Base-by-base conservation (phyloP, 2,888 invertebrate species). In the Hoplodrina blanda region DNA sequence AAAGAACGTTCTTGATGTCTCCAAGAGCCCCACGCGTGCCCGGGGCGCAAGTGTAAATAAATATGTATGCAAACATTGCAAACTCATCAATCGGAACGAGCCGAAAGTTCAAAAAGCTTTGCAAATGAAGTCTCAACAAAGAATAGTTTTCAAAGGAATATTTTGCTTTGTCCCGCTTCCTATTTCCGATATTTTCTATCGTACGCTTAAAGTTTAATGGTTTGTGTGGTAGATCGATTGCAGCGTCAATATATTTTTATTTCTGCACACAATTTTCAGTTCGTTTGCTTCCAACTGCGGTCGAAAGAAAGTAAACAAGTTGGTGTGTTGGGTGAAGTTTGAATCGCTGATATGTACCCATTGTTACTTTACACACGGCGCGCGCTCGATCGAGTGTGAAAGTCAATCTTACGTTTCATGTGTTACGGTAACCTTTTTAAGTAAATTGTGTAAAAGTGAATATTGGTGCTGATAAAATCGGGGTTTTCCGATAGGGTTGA, bases 231-330 rank as follows among this genome's bases (percentile, higher is more conserved):
- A 88, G 91, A 93, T 92, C 91, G 90, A 92, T 93, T 89, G 91
- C 91, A 88, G 83, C 80, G 82, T 86, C 92, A 88, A 92, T 94
- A 91, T 91, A 93, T 92, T 93, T 94, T 94, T 94, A 93, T 93
- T 91, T 91, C 84, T 88, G 83, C 85, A 86, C 86, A 89, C 88
- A 90, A 88, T 92, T 91, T 91, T 89, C 91, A 91, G 90, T 90
- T 91, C 90, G 89, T 90, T 92, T 90, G 75, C 85, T 87, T 73
- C 73, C 67, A 78, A 83, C 83, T 82, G 83, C 79, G 81, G 80
- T 84, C 75, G 74, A 69, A 85, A 84, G 84, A 77, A 83, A 72
- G 81, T 76, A 84, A 83, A 84, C 82, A 85, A 86, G 77, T 83
- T 79, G 72, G 64, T 13, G 37, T 37, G 37, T 37, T 77, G 76